Base-by-base conservation (phyloP, 1,140 invertebrate genomes). In the Orius laevigatus region DNA sequence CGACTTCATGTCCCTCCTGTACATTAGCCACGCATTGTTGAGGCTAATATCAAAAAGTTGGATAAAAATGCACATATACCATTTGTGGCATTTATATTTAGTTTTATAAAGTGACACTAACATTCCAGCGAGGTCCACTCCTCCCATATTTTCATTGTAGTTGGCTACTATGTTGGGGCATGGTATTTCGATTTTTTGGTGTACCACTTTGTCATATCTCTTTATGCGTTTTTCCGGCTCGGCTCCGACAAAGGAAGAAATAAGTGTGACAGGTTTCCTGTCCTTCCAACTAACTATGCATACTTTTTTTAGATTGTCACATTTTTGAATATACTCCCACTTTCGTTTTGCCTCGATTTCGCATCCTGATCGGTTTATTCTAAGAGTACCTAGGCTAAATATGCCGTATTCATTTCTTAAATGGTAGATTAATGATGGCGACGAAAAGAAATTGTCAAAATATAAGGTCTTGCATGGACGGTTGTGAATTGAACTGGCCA, bases 41-140 rank as follows among this genome's bases (percentile, higher is more conserved):
- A 46, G 11, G 16, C 45, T 33, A 4, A 46, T 35, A 15, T 46
- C 45, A 4, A 46, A 14, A 9, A 46, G 45, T 10, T 46, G 25
- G 11, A 3, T 20, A 32, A 53, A 56, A 5, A 53, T 49, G 36
- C 48, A 15, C 10, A 54, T 39, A 36, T 56, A 57, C 52, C 53
- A 56, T 42, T 38, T 39, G 18, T 54, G 46, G 4, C 52, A 36
- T n/a, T 31, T 50, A 6, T 56, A 33, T 15, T 31, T 19, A 12
- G 51, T 57, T 32, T 51, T 39, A 32, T 67, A 64, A 48, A 62
- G 57, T 43, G 59, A 59, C 52, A 66, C 59, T 55, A 67, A 59
- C 49, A 60, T 64, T 58, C 68, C 66, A 50, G 60, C 61, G 39
- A 68, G 57, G 52, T 63, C 62, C 10, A 62, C 61, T 18, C 58